Evolutionary conservation across 2,888 invertebrate genomes (phyloP).

Genomic region (Lasioglossum villosulum): DNA sequence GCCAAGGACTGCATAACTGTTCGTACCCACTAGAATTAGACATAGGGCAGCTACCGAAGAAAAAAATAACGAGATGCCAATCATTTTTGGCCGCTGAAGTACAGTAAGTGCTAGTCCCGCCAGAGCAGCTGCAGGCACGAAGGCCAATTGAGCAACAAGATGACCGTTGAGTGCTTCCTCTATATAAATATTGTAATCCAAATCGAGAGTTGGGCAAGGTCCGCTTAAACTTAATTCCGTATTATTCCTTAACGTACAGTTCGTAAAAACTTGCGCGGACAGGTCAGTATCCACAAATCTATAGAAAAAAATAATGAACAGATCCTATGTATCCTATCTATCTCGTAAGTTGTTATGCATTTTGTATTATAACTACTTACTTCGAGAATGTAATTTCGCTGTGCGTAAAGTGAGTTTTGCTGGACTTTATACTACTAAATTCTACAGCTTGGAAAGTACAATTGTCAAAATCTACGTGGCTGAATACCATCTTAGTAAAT

Average conservation of each 20-base stretch:
- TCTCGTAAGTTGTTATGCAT: conserved; percentile 49
- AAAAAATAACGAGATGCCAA: conserved; percentile 84
- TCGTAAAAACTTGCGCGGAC: conserved; percentile 86
- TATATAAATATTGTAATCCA: conserved; percentile 87
- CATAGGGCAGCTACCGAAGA: conserved; percentile 83
- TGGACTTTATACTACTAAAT: conserved; percentile 90
- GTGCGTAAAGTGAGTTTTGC: conserved; percentile 88
- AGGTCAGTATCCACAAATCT: conserved; percentile 90
- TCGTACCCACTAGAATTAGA: conserved; percentile 83
- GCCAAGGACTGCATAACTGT: conserved; percentile 82
- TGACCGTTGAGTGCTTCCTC: conserved; percentile 85
- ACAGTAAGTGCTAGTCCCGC: conserved; percentile 83
- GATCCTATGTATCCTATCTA: background rate
- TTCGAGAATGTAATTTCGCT: conserved; percentile 88
- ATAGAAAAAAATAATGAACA: conserved; percentile 58
- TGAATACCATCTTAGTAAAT: conserved; percentile 89
- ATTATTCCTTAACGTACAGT: conserved; percentile 87
- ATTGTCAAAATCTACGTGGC: conserved; percentile 90
- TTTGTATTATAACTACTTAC: conserved; percentile 81
- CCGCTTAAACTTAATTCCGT: conserved; percentile 84
- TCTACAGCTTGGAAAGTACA: conserved; percentile 89
- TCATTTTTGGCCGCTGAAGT: conserved; percentile 84
- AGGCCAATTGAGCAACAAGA: conserved; percentile 84
- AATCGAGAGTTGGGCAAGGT: conserved; percentile 85
- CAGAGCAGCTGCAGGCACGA: conserved; percentile 84